Evolutionary conservation across 1,140 invertebrate genomes (phyloP), one percentile per base, ranked within the genome.

Genomic region (Halictus rubicundus): DNA sequence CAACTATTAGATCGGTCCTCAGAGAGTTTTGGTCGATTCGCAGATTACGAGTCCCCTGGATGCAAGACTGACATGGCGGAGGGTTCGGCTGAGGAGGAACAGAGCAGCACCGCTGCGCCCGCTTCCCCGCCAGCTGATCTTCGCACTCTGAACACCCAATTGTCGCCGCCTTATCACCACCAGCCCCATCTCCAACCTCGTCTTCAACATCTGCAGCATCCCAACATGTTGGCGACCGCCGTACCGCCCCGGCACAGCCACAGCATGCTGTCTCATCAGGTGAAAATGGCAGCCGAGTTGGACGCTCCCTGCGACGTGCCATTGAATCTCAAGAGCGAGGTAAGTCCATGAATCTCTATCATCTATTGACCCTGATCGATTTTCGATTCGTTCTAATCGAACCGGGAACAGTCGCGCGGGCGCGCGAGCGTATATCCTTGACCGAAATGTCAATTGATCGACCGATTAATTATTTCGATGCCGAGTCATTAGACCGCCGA

Each of bases 1-100:
- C 78, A 63, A 77, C 84, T 85, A 85, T 86, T 86, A 86, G 84
- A 86, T 80, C 83, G 83, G 84, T 86, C 84, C 84, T 86, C 68
- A 68, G 84, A 86, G 84, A 87, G 81, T 86, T 87, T 87, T 84
- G 84, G 84, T 87, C 81, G 85, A 86, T 80, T 88, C 90, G 74
- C 87, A 93, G 93, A 92, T 90, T 89, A 87, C 89, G 89, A 91
- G 78, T 90, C 87, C 85, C 92, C 92, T 91, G 92, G 91, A 93
- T 93, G 92, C 91, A 90, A 90, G 92, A 91, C 89, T 93, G 92
- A 93, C 90, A 93, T 93, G 93, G 93, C 93, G 89, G 93, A 93
- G 88, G 93, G 93, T 89, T 93, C 92, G 85, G 92, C 92, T 86
- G 93, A 93, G 88, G 93, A 93, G 89, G 93, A 93, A 91, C 92